Percentiles rank a stretch among this genome's conserved stretches.
These are phyloP conservation scores for Halcyon leucocephala DNA, from an alignment of 2,797 vertebrate species.

Conservation along the genomic window DNA sequence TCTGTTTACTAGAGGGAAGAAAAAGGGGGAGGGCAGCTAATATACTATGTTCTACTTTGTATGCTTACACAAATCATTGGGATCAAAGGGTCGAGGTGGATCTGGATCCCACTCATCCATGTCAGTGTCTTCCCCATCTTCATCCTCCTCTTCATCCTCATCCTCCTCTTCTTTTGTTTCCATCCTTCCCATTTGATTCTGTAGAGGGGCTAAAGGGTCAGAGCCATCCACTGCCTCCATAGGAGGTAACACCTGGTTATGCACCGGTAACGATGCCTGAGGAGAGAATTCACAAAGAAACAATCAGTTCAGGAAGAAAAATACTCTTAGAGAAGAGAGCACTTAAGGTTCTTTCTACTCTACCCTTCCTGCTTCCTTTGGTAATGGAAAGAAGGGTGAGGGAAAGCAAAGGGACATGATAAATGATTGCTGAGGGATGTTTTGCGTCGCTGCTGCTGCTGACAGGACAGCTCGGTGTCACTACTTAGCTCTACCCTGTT, in stretches of 20 bases:
- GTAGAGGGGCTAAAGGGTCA: slow-evolving; percentile 83
- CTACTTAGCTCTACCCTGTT: background rate
- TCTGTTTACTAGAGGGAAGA: background rate
- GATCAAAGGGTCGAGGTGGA: slow-evolving; percentile 89
- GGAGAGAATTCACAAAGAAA: background rate
- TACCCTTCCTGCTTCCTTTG: background rate
- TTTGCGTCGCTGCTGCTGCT: background rate
- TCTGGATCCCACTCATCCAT: slow-evolving; percentile 94
- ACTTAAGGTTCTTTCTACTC: background rate
- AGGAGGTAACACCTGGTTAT: slow-evolving; percentile 85
- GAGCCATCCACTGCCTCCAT: slow-evolving; percentile 85
- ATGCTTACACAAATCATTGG: slow-evolving; percentile 92
- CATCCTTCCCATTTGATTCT: slow-evolving; percentile 83
- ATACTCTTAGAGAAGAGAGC: background rate
- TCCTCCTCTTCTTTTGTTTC: slow-evolving; percentile 91
- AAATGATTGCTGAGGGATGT: background rate
- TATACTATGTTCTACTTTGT: background rate
- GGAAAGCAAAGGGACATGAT: background rate
- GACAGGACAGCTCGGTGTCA: background rate
- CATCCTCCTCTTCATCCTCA: slow-evolving; percentile 89
- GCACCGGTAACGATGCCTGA: slow-evolving; percentile 87
- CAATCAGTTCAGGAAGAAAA: background rate
- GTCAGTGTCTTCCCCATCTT: slow-evolving; percentile 90
- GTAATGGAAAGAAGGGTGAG: background rate
- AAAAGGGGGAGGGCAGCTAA: background rate